A percentile compares a stretch with the other conserved stretches of the same genome.
phyloP scores from a whole-genome alignment of 2,888 invertebrate species.

The Axea sp. region DNA sequence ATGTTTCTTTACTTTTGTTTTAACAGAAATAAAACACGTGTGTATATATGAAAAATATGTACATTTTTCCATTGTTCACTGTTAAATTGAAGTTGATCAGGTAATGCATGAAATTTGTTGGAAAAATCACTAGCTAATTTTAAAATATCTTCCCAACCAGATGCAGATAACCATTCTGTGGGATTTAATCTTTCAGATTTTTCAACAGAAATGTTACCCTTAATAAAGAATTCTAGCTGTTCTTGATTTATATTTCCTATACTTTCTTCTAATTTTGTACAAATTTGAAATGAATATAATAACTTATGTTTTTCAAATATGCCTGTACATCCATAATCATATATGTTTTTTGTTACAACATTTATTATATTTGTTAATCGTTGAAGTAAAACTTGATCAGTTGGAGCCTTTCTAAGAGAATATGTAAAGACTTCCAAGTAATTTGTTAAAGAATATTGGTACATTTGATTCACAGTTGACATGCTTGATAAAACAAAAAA shows the following conservation, averaged over 20 bases:
- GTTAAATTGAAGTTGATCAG: conserved; percentile 82
- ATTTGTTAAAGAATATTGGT: conserved; percentile 92
- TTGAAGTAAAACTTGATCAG: conserved; percentile 87
- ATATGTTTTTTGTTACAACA: conserved; percentile 92
- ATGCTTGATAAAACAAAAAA: conserved; percentile 95
- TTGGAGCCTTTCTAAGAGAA: conserved; percentile 90
- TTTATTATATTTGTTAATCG: conserved; percentile 90
- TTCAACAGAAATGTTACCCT: conserved; percentile 89
- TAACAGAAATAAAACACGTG: too few relatives aligned
- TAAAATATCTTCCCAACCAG: conserved; percentile 92
- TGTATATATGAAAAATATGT: conserved; percentile 53
- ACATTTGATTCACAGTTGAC: conserved; percentile 94
- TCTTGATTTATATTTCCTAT: conserved; percentile 83
- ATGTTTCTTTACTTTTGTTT: too few relatives aligned
- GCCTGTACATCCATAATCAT: conserved; percentile 94
- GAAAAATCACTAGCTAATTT: conserved; percentile 86
- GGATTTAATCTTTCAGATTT: conserved; percentile 85
- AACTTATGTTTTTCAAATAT: conserved; percentile 95
- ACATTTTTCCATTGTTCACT: conserved; percentile 86
- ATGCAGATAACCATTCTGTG: conserved; percentile 85
- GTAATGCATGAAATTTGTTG: conserved; percentile 83
- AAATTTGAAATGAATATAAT: conserved; percentile 94
- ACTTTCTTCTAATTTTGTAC: conserved; percentile 89
- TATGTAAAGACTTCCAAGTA: conserved; percentile 92
- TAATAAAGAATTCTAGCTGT: conserved; percentile 94